Evolutionary conservation across 1,140 invertebrate genomes (phyloP).

Genomic region (Xylocopa sonorina): DNA sequence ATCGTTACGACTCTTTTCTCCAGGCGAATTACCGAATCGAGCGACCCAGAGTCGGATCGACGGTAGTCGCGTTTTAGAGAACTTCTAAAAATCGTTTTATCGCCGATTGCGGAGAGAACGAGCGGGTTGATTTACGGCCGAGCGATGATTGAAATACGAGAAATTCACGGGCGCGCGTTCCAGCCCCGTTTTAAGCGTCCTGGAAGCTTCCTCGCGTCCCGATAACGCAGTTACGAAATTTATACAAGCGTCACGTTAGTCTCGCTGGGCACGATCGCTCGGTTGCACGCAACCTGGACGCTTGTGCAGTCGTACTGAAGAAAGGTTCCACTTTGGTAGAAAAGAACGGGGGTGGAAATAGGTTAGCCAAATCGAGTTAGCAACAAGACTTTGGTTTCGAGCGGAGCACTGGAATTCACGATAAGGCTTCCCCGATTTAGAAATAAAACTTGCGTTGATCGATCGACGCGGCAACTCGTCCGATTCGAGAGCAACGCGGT

Average conservation of each 20-base stretch:
- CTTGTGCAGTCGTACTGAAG: background rate
- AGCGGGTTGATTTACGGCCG: background rate
- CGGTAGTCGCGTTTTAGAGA: background rate
- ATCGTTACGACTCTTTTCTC: background rate
- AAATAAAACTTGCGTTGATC: background rate
- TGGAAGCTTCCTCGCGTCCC: too few relatives aligned
- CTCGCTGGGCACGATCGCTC: background rate
- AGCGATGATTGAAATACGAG: background rate
- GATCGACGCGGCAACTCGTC: background rate
- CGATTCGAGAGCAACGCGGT: background rate
- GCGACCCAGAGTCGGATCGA: background rate
- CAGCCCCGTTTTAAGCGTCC: too few relatives aligned
- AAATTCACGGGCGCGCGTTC: too few relatives aligned
- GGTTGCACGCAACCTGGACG: background rate
- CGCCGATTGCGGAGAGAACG: background rate
- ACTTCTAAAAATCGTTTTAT: background rate
- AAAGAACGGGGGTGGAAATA: background rate
- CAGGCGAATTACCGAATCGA: slow-evolving; percentile 7
- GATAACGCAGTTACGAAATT: too few relatives aligned
- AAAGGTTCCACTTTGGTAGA: background rate
- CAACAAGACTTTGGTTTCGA: background rate
- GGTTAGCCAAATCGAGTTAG: background rate
- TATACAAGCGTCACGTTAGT: background rate
- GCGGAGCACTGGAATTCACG: background rate
- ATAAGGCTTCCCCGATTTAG: background rate